Conservation (phyloP, 2,797 vertebrate genomes). For the Platyrinchus mystaceus region DNA sequence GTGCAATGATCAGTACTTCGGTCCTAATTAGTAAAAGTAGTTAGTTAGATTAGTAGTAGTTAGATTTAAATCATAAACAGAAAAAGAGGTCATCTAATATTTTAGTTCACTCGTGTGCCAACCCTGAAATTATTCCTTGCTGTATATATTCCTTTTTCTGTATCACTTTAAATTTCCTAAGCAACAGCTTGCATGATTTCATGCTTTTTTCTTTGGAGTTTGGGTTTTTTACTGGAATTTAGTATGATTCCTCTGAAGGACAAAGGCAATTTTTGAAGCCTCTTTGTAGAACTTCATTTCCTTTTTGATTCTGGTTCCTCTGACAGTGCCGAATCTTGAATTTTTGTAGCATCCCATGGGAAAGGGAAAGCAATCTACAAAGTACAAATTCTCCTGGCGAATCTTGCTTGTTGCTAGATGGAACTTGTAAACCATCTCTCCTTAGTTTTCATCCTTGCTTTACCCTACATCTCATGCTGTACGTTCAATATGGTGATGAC, state of each 20-base stretch:
- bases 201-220: neutral
- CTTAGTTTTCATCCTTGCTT: neutral
- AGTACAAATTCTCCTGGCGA: neutral
- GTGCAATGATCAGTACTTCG: neutral
- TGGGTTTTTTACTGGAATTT: neutral
- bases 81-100: neutral
- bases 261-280: neutral
- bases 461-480: neutral
- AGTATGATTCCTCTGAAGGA: neutral
- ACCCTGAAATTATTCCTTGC: neutral
- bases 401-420: neutral
- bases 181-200: neutral
- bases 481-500: neutral
- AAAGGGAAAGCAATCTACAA: neutral
- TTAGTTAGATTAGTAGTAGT: too few species aligned
- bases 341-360: neutral
- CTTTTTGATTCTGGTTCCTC: neutral
- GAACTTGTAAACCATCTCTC: neutral
- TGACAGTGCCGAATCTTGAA: neutral
- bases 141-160: neutral
- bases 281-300: neutral
- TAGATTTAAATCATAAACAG: constrained; percentile 12
- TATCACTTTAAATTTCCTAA: neutral
- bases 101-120: neutral
- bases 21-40: constrained; percentile 24